Base-by-base conservation (phyloP, 1,140 invertebrate species). In the Dolichoris vasculosae region DNA sequence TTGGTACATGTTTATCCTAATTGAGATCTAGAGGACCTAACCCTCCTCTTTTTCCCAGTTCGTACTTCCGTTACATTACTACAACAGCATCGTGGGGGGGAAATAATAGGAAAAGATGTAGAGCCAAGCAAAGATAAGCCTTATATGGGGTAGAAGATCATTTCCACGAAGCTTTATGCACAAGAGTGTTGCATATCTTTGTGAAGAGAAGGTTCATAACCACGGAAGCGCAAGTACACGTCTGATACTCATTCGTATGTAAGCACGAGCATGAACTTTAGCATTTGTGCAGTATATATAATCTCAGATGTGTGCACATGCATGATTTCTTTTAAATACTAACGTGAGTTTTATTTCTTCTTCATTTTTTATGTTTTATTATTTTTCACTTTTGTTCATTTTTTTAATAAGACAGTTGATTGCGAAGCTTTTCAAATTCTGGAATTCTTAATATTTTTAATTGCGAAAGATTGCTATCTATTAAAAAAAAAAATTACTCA, bases 1-100 rank as follows among this genome's bases (percentile, higher is more conserved):
- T 63, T 32, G 71, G 64, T 40, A 46, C 15, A 1, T 82, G 55
- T 82, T 76, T 86, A 86, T 86, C 79, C 79, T 82, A 86, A 86
- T 86, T 86, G 79, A 82, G 79, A 86, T 86, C 84, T 82, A 43
- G 71, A 67, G 71, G 13, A 59, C n/a, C 43, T 46, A 51, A 38
- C 35, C 59, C 38, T 69, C 17, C n/a, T 83, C 51, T 82, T 73
- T 55, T 73, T n/a, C 3, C 23, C 63, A 23, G 43, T 13, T 59
- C 23, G 3, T 26, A 26, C 55, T 59, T 59, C 23, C 55, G 23
- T 59, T 59, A 59, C 23, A 26, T 26, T 26, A 26, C 38, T 35
- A 40, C 17, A 23, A 20, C 51, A 11, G 23, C 9, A 20, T 40
- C 17, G 48, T 43, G 26, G 40, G 73, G 55, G 73, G 69, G n/a